phyloP scores from a whole-genome alignment of 2,797 vertebrate species.

The Onychomys torridus region DNA sequence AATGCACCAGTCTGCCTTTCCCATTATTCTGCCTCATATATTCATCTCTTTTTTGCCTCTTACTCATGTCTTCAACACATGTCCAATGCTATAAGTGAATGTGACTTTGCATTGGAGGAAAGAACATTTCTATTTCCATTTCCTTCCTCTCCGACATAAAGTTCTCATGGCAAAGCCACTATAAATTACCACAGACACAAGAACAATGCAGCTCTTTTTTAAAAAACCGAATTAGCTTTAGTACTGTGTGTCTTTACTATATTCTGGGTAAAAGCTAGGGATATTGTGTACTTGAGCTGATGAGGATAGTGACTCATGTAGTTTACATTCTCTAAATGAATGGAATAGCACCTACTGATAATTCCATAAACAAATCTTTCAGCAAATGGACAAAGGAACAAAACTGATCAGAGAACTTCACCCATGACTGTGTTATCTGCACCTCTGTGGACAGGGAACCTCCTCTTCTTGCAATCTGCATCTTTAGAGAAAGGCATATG shows the following conservation, averaged over 20 bases:
- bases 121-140: neutral
- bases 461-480: neutral
- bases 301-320: neutral
- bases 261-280: neutral
- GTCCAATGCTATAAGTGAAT: neutral
- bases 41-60: neutral
- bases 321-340: conserved; percentile 16
- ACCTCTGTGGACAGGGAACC: neutral
- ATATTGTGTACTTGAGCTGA: neutral
- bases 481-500: conserved; percentile 33
- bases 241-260: neutral
- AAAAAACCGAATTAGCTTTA: conserved; percentile 2
- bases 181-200: neutral
- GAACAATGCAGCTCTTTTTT: neutral
- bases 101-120: neutral
- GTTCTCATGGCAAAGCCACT: neutral
- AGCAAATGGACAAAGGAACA: conserved; percentile 20
- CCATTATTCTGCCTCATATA: neutral
- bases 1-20: neutral
- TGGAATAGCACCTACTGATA: neutral
- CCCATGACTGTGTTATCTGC: neutral
- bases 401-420: neutral
- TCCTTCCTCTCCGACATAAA: neutral
- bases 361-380: conserved; percentile 9
- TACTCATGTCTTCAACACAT: neutral